These are phyloP conservation scores for Synergus japonicus DNA, from an alignment of 2,888 invertebrate genomes.

Conservation along the genomic window DNA sequence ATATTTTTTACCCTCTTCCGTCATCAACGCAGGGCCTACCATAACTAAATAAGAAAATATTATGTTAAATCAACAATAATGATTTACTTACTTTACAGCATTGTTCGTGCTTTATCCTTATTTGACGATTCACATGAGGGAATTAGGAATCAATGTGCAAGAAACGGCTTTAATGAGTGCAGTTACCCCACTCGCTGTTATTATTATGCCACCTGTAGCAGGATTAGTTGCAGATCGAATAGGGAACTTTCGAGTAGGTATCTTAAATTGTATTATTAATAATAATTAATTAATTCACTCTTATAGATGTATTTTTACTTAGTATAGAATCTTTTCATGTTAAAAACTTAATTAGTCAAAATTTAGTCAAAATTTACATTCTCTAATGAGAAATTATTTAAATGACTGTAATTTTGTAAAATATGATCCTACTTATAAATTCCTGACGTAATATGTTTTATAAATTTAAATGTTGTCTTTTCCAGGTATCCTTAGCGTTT, in stretches of 20 bases:
- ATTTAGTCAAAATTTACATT: not conserved
- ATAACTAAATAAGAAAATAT: not conserved
- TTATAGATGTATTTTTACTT: not conserved
- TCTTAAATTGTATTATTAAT: not conserved
- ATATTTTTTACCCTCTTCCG: too few species aligned
- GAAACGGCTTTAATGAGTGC: constrained; percentile 90
- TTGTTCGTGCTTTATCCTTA: constrained; percentile 88
- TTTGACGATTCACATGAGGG: constrained; percentile 88
- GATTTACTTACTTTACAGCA: constrained; percentile 78
- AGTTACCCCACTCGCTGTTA: constrained; percentile 86
- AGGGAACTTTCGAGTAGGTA: constrained; percentile 86
- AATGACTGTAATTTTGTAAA: not conserved
- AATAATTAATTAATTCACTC: not conserved
- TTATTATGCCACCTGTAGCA: constrained; percentile 87
- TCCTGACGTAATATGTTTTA: not conserved
- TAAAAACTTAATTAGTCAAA: not conserved
- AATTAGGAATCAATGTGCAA: constrained; percentile 87
- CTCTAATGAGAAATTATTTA: not conserved
- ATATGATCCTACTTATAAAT: not conserved
- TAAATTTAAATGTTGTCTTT: constrained; percentile 43
- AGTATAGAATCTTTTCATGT: not conserved
- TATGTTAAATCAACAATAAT: not conserved
- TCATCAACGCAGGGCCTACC: too few species aligned
- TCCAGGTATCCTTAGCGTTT: constrained; percentile 83
- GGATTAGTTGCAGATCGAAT: constrained; percentile 89